These are phyloP conservation scores for Lutjanus campechanus DNA, from an alignment of 2,797 vertebrate species.

Conservation along the genomic window DNA sequence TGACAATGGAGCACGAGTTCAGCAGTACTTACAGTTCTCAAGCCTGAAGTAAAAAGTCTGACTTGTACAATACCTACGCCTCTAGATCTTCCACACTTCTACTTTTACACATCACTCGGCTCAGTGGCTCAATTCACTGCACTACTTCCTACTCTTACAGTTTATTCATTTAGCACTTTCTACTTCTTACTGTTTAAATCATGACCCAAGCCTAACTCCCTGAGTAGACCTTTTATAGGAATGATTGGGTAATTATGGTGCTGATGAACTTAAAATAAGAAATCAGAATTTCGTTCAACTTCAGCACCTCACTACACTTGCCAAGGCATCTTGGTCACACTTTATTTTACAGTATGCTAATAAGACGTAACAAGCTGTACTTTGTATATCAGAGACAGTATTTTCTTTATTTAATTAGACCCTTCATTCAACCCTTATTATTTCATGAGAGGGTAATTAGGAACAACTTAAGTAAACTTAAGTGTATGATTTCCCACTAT, in stretches of 20 bases:
- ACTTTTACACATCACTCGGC: slow-evolving; percentile 21
- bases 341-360: too few relatives aligned
- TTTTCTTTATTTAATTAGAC: too few relatives aligned
- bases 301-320: too few relatives aligned
- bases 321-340: too few relatives aligned
- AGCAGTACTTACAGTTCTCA: slow-evolving; percentile 35
- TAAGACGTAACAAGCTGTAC: too few relatives aligned
- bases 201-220: neutral
- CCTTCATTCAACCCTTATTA: too few relatives aligned
- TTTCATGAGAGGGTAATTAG: too few relatives aligned
- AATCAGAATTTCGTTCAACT: neutral
- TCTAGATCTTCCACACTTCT: slow-evolving; percentile 21
- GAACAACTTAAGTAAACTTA: too few relatives aligned
- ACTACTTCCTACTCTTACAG: neutral
- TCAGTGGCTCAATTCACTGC: neutral
- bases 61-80: slow-evolving; percentile 1
- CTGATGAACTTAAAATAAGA: neutral
- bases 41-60: slow-evolving; percentile 20
- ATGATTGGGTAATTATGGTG: neutral
- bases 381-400: too few relatives aligned
- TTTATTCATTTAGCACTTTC: slow-evolving; percentile 18
- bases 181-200: slow-evolving; percentile 2
- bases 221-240: neutral
- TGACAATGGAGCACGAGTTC: slow-evolving; percentile 30
- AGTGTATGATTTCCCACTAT: too few relatives aligned